phyloP scores from a whole-genome alignment of 2,888 invertebrate genomes.

The Spisula subtruncata region DNA sequence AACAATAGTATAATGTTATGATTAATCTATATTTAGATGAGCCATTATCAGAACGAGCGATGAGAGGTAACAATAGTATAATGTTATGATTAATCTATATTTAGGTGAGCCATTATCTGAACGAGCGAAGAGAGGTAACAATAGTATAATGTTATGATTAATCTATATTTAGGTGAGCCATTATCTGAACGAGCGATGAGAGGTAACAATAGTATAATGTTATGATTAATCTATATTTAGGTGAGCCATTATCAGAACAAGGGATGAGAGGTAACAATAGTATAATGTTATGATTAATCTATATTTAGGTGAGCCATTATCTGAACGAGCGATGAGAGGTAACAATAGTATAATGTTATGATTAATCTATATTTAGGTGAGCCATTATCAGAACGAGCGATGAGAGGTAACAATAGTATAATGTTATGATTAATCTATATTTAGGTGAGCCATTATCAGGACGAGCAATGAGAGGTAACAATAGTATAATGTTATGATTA shows the following conservation, averaged over 20 bases:
- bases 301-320: slow-evolving; percentile 84
- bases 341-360: slow-evolving; percentile 93
- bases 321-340: slow-evolving; percentile 86
- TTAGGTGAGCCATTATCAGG: slow-evolving; percentile 86
- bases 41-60: slow-evolving; percentile 85
- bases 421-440: no score
- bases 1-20: slow-evolving; percentile 93
- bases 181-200: slow-evolving; percentile 85
- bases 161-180: slow-evolving; percentile 82
- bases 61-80: slow-evolving; percentile 91
- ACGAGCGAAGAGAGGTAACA: slow-evolving; percentile 85
- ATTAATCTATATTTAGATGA: slow-evolving; percentile 80
- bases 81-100: no score
- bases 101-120: slow-evolving; percentile 86
- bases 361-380: slow-evolving; percentile 81
- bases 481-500: no score
- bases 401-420: slow-evolving; percentile 91
- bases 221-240: no score
- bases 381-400: slow-evolving; percentile 85
- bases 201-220: slow-evolving; percentile 92
- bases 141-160: no score
- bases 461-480: slow-evolving; percentile 85
- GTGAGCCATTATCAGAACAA: slow-evolving; percentile 85
- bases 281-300: no score
- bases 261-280: slow-evolving; percentile 89